A percentile compares a stretch with the other conserved stretches of the same genome.
Conservation (phyloP, 1,140 invertebrate species). For the Drosophila rufa region DNA sequence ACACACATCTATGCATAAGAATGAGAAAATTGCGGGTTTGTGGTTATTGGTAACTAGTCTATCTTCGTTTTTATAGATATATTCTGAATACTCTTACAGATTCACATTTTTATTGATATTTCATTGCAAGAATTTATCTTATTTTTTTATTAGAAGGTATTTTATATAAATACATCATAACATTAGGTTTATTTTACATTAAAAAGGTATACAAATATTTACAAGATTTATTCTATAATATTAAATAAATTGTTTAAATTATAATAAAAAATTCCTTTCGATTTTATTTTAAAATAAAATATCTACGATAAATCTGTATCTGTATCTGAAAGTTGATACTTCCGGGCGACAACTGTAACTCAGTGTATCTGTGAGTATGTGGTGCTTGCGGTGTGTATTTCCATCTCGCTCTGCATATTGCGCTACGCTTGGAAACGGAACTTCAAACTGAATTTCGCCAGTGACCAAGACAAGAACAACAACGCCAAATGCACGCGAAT, state of each 20-base stretch:
- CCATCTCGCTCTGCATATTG: constrained; percentile 31
- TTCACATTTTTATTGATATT: no score
- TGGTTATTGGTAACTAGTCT: neutral
- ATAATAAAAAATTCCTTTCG: neutral
- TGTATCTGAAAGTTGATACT: constrained; percentile 1
- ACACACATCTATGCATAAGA: neutral
- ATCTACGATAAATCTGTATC: constrained; percentile 4
- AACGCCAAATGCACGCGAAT: constrained; percentile 22
- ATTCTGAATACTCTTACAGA: no score
- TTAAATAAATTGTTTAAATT: no score
- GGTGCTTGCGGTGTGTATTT: neutral
- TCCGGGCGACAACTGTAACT: neutral
- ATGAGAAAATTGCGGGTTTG: neutral
- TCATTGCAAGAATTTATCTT: no score
- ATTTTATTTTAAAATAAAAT: neutral
- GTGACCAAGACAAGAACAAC: constrained; percentile 14
- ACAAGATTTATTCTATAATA: no score
- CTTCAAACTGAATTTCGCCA: constrained; percentile 39
- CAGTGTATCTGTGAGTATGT: neutral
- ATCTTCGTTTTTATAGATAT: no score
- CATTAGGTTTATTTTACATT: no score
- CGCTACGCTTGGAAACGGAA: constrained; percentile 12
- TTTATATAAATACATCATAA: no score
- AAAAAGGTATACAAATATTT: no score
- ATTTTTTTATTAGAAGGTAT: no score